Percentiles rank a stretch among this genome's conserved stretches.
phyloP scores from a whole-genome alignment of 2,797 vertebrate species.

The Alfaro cultratus region DNA sequence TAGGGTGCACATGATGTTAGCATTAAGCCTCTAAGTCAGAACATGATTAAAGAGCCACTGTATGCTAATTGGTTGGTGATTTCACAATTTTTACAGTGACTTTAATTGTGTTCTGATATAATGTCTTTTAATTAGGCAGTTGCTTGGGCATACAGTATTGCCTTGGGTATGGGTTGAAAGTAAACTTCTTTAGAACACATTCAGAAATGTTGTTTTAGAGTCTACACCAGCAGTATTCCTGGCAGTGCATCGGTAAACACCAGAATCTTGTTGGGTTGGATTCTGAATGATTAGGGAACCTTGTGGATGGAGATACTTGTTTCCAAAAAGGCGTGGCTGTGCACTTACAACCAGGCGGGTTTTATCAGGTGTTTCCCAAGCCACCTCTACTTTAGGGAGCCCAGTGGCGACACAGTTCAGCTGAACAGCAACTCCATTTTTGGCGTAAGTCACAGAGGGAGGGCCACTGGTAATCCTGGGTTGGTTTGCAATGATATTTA shows the following conservation, averaged over 20 bases:
- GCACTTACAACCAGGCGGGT: constrained; percentile 79
- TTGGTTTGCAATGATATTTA: constrained; percentile 87
- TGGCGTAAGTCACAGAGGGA: constrained; percentile 83
- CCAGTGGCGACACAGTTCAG: constrained; percentile 87
- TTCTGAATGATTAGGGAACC: constrained; percentile 91
- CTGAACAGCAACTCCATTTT: constrained; percentile 86
- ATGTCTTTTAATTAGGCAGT: constrained; percentile 65
- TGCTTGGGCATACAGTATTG: constrained; percentile 54
- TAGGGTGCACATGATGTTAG: background rate
- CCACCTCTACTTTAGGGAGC: constrained; percentile 85
- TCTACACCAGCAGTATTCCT: constrained; percentile 88
- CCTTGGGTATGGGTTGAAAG: constrained; percentile 15
- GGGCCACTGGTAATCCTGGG: constrained; percentile 89
- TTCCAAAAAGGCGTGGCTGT: constrained; percentile 87
- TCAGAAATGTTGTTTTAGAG: constrained; percentile 87
- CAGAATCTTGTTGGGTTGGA: constrained; percentile 82
- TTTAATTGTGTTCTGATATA: background rate
- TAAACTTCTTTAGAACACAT: constrained; percentile 83
- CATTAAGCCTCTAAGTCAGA: background rate
- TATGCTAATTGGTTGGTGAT: background rate
- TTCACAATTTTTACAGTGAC: background rate
- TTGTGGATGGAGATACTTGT: constrained; percentile 91
- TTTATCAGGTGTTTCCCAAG: constrained; percentile 91
- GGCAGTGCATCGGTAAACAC: constrained; percentile 91
- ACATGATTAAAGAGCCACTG: constrained; percentile 11